Percentiles rank a stretch among this genome's conserved stretches.
phyloP scores from a whole-genome alignment of 2,797 vertebrate genomes.

The Danio jaintianensis region DNA sequence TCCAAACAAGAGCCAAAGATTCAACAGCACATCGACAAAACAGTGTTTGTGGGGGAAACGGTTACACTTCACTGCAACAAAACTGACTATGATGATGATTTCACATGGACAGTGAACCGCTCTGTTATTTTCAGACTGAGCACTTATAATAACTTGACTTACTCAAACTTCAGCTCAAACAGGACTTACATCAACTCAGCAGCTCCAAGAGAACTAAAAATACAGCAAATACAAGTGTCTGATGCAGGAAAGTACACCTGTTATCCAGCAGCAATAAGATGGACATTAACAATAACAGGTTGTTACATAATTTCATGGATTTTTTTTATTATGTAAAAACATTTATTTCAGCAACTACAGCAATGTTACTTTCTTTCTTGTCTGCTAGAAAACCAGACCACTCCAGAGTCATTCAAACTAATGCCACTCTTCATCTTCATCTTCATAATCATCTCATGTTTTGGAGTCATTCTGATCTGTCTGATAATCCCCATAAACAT shows the following conservation, averaged over 20 bases:
- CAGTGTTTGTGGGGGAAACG: neutral
- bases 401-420: rapidly evolving
- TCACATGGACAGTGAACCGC: neutral
- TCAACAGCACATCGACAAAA: neutral
- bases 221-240: slow-evolving; percentile 23
- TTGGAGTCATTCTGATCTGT: neutral
- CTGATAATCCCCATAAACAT: neutral
- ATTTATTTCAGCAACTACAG: no score
- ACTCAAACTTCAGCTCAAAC: neutral
- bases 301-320: rapidly evolving
- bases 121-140: neutral
- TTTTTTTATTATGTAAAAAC: neutral
- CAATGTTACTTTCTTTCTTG: no score
- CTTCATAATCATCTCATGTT: slow-evolving; percentile 6
- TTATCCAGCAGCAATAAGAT: neutral
- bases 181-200: neutral
- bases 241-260: slow-evolving; percentile 32
- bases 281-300: slow-evolving; percentile 26
- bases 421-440: neutral
- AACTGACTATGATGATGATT: neutral
- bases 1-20: neutral
- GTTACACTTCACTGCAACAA: slow-evolving; percentile 5
- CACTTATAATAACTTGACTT: rapidly evolving
- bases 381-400: neutral
- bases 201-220: neutral